These are phyloP conservation scores for Heliconius aoede DNA, from an alignment of 2,888 invertebrate species.

Conservation along the genomic window DNA sequence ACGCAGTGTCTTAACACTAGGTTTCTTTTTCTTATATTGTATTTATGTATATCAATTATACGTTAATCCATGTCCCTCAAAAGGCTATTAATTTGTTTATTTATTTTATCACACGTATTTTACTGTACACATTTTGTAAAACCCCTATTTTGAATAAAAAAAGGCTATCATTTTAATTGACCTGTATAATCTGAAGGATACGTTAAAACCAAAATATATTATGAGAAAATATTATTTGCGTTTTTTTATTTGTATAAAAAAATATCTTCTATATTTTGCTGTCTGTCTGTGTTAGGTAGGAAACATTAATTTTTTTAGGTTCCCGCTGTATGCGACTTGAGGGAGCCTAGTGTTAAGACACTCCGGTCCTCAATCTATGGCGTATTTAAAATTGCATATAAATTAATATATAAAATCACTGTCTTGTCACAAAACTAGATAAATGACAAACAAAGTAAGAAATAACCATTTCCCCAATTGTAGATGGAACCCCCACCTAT, in stretches of 20 bases:
- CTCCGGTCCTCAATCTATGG: background rate
- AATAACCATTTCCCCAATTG: background rate
- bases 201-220: background rate
- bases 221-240: too few species aligned
- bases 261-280: too few species aligned
- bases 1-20: too few species aligned
- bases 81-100: background rate
- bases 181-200: background rate
- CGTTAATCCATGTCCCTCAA: background rate
- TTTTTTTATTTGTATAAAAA: too few species aligned
- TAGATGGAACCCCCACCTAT: background rate
- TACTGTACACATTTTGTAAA: background rate
- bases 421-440: too few species aligned
- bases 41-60: too few species aligned
- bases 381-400: background rate
- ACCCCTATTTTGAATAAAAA: background rate
- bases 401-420: background rate
- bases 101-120: background rate
- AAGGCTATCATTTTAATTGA: background rate
- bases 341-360: background rate
- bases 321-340: background rate
- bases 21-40: too few species aligned
- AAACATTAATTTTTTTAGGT: too few species aligned
- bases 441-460: background rate
- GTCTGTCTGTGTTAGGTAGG: too few species aligned